phyloP scores from a whole-genome alignment of 2,797 vertebrate genomes.

The Smutsia gigantea region DNA sequence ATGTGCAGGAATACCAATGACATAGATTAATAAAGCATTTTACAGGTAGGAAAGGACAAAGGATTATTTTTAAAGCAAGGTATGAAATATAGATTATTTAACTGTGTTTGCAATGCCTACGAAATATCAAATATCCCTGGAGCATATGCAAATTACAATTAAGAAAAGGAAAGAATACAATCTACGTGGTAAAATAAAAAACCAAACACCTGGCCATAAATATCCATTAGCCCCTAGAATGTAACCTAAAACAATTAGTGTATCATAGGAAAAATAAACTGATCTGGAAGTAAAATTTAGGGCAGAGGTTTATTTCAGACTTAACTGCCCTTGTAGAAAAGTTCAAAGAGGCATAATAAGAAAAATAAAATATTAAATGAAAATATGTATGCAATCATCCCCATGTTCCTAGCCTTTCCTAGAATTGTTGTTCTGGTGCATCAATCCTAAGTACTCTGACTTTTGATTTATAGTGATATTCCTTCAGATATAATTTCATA shows the following conservation, averaged over 20 bases:
- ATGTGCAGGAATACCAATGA: slow-evolving; percentile 70
- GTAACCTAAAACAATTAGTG: slow-evolving; percentile 70
- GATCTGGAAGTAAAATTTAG: slow-evolving; percentile 76
- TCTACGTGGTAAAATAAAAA: slow-evolving; percentile 75
- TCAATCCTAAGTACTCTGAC: slow-evolving; percentile 89
- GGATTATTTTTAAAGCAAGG: slow-evolving; percentile 81
- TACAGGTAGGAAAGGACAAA: slow-evolving; percentile 65
- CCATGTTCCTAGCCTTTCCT: slow-evolving; percentile 63
- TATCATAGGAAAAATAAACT: slow-evolving; percentile 76
- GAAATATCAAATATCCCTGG: slow-evolving; percentile 80
- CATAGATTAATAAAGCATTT: slow-evolving; percentile 75
- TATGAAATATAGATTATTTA: slow-evolving; percentile 81
- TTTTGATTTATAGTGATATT: slow-evolving; percentile 97
- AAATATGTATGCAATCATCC: slow-evolving; percentile 50
- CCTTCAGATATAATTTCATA: slow-evolving; percentile 94
- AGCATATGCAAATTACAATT: slow-evolving; percentile 81
- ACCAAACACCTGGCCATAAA: slow-evolving; percentile 79
- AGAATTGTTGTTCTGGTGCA: slow-evolving; percentile 85
- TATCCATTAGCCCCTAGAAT: slow-evolving; percentile 77
- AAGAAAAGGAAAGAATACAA: slow-evolving; percentile 81
- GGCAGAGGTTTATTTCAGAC: slow-evolving; percentile 71
- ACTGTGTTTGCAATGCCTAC: slow-evolving; percentile 74
- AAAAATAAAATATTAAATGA: slow-evolving; percentile 67
- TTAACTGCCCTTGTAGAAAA: slow-evolving; percentile 73
- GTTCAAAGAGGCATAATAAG: slow-evolving; percentile 59